Conservation (phyloP, 2,888 invertebrate species). For the Oligia fasciuncula region DNA sequence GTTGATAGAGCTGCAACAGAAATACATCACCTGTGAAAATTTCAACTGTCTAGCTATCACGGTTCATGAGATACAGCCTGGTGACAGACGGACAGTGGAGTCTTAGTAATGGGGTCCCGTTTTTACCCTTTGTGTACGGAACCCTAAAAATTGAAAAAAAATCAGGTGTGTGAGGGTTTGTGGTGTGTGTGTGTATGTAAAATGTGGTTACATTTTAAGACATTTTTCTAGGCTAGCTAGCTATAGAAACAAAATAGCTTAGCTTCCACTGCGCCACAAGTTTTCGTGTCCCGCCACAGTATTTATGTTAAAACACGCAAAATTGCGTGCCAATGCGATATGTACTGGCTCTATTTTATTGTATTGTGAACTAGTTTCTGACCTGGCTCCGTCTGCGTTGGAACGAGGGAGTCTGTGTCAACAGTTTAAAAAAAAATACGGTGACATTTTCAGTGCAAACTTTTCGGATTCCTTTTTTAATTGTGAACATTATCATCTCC, state of each 20-base stretch:
- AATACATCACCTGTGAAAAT: too few species aligned
- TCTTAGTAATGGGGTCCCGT: too few species aligned
- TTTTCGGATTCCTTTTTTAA: neutral
- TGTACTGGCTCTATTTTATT: constrained; percentile 22
- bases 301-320: constrained; percentile 55
- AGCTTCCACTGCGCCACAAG: constrained; percentile 12
- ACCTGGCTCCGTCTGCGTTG: constrained; percentile 5
- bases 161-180: too few species aligned
- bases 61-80: too few species aligned
- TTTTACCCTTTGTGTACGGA: too few species aligned
- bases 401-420: neutral
- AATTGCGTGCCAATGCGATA: constrained; percentile 54
- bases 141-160: too few species aligned
- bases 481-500: too few species aligned
- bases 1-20: too few species aligned
- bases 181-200: too few species aligned
- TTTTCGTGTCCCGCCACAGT: constrained; percentile 41
- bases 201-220: neutral
- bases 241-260: constrained; percentile 6
- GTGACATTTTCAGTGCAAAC: neutral
- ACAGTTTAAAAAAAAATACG: neutral
- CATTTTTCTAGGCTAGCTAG: neutral
- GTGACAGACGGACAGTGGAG: too few species aligned
- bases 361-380: constrained; percentile 24
- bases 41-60: too few species aligned